Evolutionary conservation across 2,888 invertebrate species (phyloP), one percentile per base, ranked within the genome.

Genomic region (Unio delphinus): DNA sequence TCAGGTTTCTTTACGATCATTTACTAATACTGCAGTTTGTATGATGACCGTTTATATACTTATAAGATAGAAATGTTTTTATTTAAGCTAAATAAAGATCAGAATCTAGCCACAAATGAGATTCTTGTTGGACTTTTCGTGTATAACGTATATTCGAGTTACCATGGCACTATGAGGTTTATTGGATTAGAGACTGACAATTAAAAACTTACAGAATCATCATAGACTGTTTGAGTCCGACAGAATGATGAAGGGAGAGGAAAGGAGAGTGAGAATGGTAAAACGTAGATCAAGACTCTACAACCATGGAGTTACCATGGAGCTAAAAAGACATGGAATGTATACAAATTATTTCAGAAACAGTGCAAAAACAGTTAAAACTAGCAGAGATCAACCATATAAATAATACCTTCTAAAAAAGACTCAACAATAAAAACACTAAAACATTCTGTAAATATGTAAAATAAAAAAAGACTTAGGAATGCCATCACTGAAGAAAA

Each of bases 401-500:
- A 26, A 58, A 70, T 20, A 45, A 59, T n/a, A 63, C 57, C 20
- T 69, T 65, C 11, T 54, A 65, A 28, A 61, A 76, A 65, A 71
- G 73, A 45, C 69, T 76, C 17, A 70, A 71, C 17, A 64, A 76
- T 15, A 69, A 74, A 4, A 74, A 55, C 74, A 55, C 74, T 17
- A 77, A 79, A 30, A 74, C 75, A 23, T 76, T 76, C 54, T 78
- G 73, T 23, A 23, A 23, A 23, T 23, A 23, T 23, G 23, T 23
- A 23, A 23, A 23, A 23, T 23, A 23, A 23, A 23, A 23, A 23
- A 23, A 23, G 23, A 28, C 28, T 58, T 66, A 55, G 75, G 73
- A 8, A 68, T 70, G 34, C 64, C 72, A 0, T 75, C 74, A 17
- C 66, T 78, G 0, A 74, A 71, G 28, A 68, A 68, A 56, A 70